Conservation (phyloP, 2,888 invertebrate genomes). For the Epinotia demarniana region DNA sequence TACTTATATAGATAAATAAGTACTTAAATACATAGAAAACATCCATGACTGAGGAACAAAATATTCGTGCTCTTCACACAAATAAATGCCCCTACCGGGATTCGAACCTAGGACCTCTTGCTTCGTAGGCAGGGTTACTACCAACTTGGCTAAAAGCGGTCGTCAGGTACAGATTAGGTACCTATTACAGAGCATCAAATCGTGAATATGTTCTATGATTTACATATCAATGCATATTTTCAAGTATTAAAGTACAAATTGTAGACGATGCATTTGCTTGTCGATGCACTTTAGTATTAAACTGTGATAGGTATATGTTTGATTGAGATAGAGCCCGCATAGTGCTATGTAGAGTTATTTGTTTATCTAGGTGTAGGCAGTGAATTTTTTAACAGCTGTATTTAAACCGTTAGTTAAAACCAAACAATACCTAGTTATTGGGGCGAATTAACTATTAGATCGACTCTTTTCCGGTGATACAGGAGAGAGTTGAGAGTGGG, state of each 20-base stretch:
- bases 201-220: not conserved
- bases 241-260: not conserved
- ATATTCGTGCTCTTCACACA: too few relatives aligned
- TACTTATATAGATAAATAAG: too few relatives aligned
- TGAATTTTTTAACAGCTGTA: conserved; percentile 11
- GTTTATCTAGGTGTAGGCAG: not conserved
- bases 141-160: too few relatives aligned
- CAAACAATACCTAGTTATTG: not conserved
- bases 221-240: not conserved
- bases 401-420: conserved; percentile 5
- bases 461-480: not conserved
- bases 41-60: too few relatives aligned
- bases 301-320: not conserved
- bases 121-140: too few relatives aligned
- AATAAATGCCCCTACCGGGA: too few relatives aligned
- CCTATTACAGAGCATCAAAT: too few relatives aligned
- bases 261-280: not conserved
- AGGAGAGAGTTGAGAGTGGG: too few relatives aligned
- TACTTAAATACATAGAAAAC: too few relatives aligned
- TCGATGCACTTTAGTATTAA: not conserved
- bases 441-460: not conserved
- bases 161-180: too few relatives aligned
- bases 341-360: not conserved
- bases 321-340: conserved; percentile 14
- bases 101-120: too few relatives aligned